These are phyloP conservation scores for Alca torda DNA, from an alignment of 2,797 vertebrate genomes.

Conservation along the genomic window DNA sequence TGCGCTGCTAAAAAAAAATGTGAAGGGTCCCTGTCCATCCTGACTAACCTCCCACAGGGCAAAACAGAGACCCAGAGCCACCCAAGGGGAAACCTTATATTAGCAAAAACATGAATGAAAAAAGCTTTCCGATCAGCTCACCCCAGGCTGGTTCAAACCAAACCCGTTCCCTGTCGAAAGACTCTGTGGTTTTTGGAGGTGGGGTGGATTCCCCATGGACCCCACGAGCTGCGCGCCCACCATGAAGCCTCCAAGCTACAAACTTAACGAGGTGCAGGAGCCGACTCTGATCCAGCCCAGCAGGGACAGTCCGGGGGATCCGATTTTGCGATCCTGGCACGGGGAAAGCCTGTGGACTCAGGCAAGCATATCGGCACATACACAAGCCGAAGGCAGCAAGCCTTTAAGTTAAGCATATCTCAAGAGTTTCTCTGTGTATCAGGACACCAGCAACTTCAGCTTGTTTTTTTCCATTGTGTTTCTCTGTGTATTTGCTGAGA, in stretches of 20 bases:
- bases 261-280: neutral
- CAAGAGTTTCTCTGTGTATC: no score
- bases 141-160: neutral
- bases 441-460: neutral
- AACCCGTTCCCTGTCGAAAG: neutral
- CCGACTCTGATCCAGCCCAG: neutral
- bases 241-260: neutral
- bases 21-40: neutral
- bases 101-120: neutral
- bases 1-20: neutral
- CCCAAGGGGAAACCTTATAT: neutral
- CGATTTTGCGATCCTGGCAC: neutral
- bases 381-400: neutral
- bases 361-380: fast-evolving
- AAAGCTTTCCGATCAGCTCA: neutral
- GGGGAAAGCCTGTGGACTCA: neutral
- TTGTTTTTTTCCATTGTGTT: neutral
- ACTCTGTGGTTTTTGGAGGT: neutral
- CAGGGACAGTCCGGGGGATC: neutral
- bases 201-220: neutral
- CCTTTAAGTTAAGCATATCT: neutral
- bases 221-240: fast-evolving
- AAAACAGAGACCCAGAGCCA: neutral
- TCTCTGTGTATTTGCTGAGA: neutral
- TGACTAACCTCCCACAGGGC: neutral